Base-by-base conservation (phyloP, 1,140 invertebrate species). In the Sipha flava region DNA sequence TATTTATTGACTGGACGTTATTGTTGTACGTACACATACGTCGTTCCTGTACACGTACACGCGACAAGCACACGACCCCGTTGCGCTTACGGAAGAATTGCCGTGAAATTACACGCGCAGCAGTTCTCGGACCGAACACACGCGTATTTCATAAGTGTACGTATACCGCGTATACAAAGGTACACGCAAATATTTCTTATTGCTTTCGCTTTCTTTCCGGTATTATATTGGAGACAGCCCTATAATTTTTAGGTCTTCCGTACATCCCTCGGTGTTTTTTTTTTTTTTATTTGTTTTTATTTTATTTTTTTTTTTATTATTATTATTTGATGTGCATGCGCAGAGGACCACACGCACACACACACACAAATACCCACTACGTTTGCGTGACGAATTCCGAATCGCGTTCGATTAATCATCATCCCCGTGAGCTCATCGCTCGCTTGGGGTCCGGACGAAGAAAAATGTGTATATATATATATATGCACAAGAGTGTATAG, bases 401-500 rank as follows among this genome's bases (percentile, higher is more conserved):
- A 68, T 45, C 64, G 40, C 37, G 40, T 66, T 34, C 62, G 62
- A 66, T 66, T 66, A 66, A 66, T 66, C 62, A 66, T 66, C 62
- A 37, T 21, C 62, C 62, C 62, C 62, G n/a, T 1, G 14, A 59
- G 54, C 14, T 12, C 52, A 29, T 4, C 4, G 23, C 23, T 16
- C 23, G 16, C 57, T 31, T 29, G 57, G 29, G 62, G 29, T 16
- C 6, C 29, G 21, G 29, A 23, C 10, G 10, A 59, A 1, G 57
- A 59, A 18, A 16, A 59, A 9, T 16, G 4, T 0, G 37, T 7
- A 43, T 12, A 43, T 12, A 43, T 43, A 43, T 43, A 43, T 43
- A n/a, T n/a, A n/a, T 43, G 14, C 40, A 37, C 0, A 40, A 40
- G n/a, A n/a, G n/a, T n/a, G n/a, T n/a, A n/a, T n/a, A n/a, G n/a